phyloP scores from a whole-genome alignment of 2,888 invertebrate genomes.

The Philhelius pedissequus region DNA sequence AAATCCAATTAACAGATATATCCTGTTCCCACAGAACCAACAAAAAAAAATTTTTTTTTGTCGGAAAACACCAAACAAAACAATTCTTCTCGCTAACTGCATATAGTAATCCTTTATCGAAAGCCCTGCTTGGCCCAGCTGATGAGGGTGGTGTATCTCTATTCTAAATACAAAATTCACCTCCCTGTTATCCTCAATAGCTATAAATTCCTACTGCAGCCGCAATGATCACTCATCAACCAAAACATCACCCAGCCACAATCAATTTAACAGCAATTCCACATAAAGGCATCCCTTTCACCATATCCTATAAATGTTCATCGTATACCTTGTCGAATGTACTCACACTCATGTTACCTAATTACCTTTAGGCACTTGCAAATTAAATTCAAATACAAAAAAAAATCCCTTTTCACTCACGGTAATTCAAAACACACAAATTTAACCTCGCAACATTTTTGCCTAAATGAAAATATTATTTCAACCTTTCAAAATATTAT shows the following conservation, averaged over 20 bases:
- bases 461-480: background rate
- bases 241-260: background rate
- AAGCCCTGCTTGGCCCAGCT: background rate
- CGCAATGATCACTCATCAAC: background rate
- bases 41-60: background rate
- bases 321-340: too few relatives aligned
- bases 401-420: background rate
- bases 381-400: background rate
- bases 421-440: background rate
- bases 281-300: background rate
- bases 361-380: background rate
- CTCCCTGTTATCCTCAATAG: background rate
- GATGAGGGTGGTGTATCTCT: background rate
- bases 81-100: background rate
- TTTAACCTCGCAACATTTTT: background rate
- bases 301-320: background rate
- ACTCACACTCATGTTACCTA: background rate
- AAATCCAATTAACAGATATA: background rate
- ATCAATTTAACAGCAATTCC: background rate
- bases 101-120: background rate
- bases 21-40: background rate
- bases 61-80: background rate
- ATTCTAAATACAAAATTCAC: background rate
- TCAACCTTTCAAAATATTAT: background rate
- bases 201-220: background rate